Conservation (phyloP, 2,797 vertebrate species). For the Neosilurus hyrtlii region DNA sequence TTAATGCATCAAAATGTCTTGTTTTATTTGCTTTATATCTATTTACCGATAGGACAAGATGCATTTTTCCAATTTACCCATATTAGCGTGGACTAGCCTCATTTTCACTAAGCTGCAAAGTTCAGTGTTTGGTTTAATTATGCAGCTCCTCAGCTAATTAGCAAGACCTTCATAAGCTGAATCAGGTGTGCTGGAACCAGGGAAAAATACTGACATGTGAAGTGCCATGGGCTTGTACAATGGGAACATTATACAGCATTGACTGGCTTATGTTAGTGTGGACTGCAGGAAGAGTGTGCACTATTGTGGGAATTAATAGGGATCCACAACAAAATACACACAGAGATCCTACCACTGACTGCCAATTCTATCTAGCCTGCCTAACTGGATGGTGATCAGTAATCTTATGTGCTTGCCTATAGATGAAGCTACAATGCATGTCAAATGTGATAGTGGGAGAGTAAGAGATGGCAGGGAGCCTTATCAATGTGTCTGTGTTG, state of each 20-base stretch:
- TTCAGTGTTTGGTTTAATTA: constrained; percentile 15
- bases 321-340: constrained; percentile 16
- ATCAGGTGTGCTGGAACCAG: constrained; percentile 18
- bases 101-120: constrained; percentile 28
- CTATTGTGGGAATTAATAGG: constrained; percentile 26
- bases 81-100: background rate
- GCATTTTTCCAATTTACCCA: background rate
- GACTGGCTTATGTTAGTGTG: constrained; percentile 23
- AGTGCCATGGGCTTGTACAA: constrained; percentile 4
- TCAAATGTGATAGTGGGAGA: constrained; percentile 34
- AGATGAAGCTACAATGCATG: constrained; percentile 21
- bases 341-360: background rate
- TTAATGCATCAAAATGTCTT: background rate
- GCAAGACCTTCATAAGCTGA: constrained; percentile 1
- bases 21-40: too few relatives aligned
- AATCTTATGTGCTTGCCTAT: constrained; percentile 23
- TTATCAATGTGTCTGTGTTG: constrained; percentile 77
- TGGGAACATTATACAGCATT: constrained; percentile 29
- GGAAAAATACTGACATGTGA: constrained; percentile 22
- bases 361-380: constrained; percentile 1
- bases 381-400: constrained; percentile 26
- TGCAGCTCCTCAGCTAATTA: constrained; percentile 29
- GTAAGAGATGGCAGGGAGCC: constrained; percentile 57
- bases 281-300: constrained; percentile 13
- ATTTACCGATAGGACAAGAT: background rate